phyloP scores from a whole-genome alignment of 2,797 vertebrate species.

The Scarus forsteni region DNA sequence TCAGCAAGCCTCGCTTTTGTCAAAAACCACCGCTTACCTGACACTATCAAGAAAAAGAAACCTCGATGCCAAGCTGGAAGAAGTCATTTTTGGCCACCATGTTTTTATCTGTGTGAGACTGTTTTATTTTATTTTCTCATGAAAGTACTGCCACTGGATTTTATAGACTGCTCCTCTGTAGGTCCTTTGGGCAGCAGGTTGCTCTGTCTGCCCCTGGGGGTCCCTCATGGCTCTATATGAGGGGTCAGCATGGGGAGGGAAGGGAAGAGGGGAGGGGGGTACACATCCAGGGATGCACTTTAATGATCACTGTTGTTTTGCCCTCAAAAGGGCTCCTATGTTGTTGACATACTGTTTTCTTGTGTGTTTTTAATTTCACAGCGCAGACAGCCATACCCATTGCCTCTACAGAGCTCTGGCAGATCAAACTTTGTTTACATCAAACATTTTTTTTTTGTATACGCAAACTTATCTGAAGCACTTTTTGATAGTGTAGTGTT shows the following conservation, averaged over 20 bases:
- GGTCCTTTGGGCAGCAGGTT: slow-evolving; percentile 62
- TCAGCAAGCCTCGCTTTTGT: slow-evolving; percentile 49
- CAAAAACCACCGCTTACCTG: slow-evolving; percentile 52
- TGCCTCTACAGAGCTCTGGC: slow-evolving; percentile 75
- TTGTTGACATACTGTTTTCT: slow-evolving; percentile 58
- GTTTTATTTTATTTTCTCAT: slow-evolving; percentile 63
- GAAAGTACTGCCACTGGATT: slow-evolving; percentile 84
- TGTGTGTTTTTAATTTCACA: slow-evolving; percentile 70
- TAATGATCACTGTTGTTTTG: slow-evolving; percentile 78
- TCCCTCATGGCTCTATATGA: slow-evolving; percentile 63
- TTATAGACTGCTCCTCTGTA: slow-evolving; percentile 68
- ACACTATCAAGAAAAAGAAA: slow-evolving; percentile 63
- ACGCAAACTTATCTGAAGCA: slow-evolving; percentile 84
- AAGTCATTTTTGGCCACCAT: slow-evolving; percentile 66
- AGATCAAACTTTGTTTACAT: slow-evolving; percentile 83
- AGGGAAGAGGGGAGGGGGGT: slow-evolving; percentile 18
- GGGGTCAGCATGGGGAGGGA: slow-evolving; percentile 48
- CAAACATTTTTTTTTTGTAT: slow-evolving; percentile 67
- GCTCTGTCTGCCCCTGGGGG: slow-evolving; percentile 56
- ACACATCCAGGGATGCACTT: slow-evolving; percentile 84
- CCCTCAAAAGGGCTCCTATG: slow-evolving; percentile 42
- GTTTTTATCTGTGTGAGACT: slow-evolving; percentile 67
- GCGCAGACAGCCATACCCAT: slow-evolving; percentile 82
- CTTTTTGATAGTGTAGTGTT: slow-evolving; percentile 84
- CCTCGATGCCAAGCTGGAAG: slow-evolving; percentile 73